Percentiles rank a stretch among this genome's conserved stretches.
phyloP scores from a whole-genome alignment of 2,113 vertebrate genomes.

The Orthonyx spaldingii region DNA sequence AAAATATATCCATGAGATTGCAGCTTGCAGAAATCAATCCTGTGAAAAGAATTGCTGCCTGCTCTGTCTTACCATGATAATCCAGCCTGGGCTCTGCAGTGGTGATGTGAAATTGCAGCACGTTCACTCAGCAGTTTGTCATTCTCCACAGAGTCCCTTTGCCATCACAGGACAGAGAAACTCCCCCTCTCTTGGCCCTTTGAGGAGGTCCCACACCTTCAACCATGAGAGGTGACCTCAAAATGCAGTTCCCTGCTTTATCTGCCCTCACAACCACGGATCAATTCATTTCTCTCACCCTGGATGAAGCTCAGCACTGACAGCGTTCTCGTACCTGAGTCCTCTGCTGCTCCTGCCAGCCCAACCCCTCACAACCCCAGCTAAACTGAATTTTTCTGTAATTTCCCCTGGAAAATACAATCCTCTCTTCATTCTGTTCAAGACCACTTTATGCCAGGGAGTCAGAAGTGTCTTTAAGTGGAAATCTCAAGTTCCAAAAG shows the following conservation, averaged over 20 bases:
- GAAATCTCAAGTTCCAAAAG: not conserved
- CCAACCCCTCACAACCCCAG: not conserved
- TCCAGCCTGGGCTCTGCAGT: not conserved
- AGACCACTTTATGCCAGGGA: not conserved
- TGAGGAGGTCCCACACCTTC: not conserved
- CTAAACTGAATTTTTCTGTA: not conserved
- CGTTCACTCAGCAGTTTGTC: not conserved
- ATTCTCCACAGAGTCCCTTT: not conserved
- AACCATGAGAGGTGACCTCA: not conserved
- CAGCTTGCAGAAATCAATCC: not conserved
- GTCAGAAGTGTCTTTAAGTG: not conserved
- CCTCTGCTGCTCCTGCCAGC: not conserved
- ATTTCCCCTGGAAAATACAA: not conserved
- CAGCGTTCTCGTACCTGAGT: not conserved
- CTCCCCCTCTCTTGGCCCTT: fast-evolving
- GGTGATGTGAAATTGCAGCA: not conserved
- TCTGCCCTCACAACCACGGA: fast-evolving
- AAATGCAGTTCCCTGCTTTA: not conserved
- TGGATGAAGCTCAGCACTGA: not conserved
- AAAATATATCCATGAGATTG: not conserved
- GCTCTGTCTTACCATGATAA: not conserved
- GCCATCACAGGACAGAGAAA: not conserved
- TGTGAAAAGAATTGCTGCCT: not conserved
- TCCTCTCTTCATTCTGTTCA: not conserved
- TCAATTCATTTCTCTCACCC: not conserved